A percentile compares a stretch with the other conserved stretches of the same genome.
These are phyloP conservation scores for Hephaestus fuliginosus DNA, from an alignment of 2,797 vertebrate genomes.

Conservation along the genomic window DNA sequence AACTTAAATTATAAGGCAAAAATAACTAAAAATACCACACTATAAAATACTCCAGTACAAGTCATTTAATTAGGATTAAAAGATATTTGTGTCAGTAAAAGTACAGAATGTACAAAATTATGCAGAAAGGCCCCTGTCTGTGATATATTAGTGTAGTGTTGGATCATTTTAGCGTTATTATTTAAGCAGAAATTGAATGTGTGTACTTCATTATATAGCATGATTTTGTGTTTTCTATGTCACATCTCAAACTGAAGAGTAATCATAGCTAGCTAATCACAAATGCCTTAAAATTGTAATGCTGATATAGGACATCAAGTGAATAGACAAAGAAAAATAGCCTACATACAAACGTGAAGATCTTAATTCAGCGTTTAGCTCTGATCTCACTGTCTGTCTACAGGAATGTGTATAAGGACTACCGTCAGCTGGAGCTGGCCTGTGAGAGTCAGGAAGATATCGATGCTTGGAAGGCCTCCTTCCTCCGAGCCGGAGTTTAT, in stretches of 20 bases:
- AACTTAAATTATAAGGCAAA: background rate
- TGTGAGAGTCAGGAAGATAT: constrained; percentile 98
- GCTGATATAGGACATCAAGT: background rate
- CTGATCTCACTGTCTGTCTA: constrained; percentile 3
- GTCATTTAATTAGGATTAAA: no score
- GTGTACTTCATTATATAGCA: no score
- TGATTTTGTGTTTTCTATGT: background rate
- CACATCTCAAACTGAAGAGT: background rate
- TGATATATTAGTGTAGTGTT: background rate
- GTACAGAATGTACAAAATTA: background rate
- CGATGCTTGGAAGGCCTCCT: constrained; percentile 99
- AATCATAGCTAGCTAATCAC: background rate
- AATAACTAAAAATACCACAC: background rate
- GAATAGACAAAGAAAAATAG: background rate
- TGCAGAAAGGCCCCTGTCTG: background rate
- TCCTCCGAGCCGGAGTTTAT: constrained; percentile 97
- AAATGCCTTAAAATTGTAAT: background rate
- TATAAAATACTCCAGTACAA: background rate
- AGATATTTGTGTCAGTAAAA: background rate
- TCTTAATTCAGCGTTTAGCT: background rate
- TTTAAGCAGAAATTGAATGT: background rate
- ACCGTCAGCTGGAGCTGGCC: constrained; percentile 97
- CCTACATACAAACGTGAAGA: background rate
- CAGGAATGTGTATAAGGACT: constrained; percentile 99
- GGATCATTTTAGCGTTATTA: background rate